Percentiles rank a stretch among this genome's conserved stretches.
These are phyloP conservation scores for Paraplagusia blochii DNA, from an alignment of 2,113 vertebrate species.

Conservation along the genomic window DNA sequence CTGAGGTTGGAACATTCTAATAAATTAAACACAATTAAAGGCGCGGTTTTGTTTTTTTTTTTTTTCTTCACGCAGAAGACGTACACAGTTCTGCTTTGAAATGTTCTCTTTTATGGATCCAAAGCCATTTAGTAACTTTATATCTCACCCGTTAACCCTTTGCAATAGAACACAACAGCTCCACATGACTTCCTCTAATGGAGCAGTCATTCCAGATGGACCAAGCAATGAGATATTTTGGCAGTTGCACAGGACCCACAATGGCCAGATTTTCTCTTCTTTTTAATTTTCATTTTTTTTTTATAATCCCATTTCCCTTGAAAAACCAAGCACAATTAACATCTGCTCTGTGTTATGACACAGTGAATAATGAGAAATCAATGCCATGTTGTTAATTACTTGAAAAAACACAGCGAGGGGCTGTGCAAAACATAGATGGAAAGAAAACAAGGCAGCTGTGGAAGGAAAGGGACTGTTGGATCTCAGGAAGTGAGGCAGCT, in stretches of 20 bases:
- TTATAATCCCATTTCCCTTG: conserved; percentile 6
- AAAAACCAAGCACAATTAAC: conserved; percentile 32
- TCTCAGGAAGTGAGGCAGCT: conserved; percentile 6
- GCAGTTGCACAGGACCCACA: conserved; percentile 8
- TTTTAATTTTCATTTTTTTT: conserved; percentile 9
- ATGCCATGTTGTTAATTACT: conserved; percentile 19
- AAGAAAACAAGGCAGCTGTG: conserved; percentile 5
- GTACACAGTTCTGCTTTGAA: conserved; percentile 54
- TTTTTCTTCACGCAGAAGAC: conserved; percentile 60
- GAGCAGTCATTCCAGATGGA: conserved; percentile 28
- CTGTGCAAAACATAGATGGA: background rate
- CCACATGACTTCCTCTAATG: conserved; percentile 45
- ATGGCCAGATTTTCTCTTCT: background rate
- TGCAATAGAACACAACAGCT: conserved; percentile 16
- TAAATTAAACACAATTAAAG: conserved; percentile 75
- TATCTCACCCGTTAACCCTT: conserved; percentile 49
- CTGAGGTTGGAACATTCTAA: conserved; percentile 73
- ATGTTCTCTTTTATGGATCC: conserved; percentile 43
- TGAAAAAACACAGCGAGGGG: conserved; percentile 1
- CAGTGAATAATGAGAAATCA: conserved; percentile 34
- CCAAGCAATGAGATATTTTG: conserved; percentile 2
- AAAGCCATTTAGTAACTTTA: conserved; percentile 45
- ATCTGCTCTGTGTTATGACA: conserved; percentile 21
- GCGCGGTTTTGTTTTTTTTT: no score
- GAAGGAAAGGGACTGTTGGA: conserved; percentile 6